phyloP scores from a whole-genome alignment of 2,113 vertebrate species.

The Camelus bactrianus region DNA sequence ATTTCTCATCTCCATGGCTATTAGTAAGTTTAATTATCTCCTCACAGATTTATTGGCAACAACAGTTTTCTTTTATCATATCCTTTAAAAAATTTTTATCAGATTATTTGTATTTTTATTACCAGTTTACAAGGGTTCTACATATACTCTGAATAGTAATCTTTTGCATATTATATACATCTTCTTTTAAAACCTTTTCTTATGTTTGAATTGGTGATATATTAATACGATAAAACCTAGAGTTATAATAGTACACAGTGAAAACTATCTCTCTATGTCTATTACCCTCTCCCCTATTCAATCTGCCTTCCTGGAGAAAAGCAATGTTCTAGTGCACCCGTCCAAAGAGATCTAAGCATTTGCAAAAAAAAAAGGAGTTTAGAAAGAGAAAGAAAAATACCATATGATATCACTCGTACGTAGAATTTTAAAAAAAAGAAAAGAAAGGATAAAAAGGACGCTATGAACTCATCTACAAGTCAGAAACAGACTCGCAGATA shows the following conservation, averaged over 20 bases:
- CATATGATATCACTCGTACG: too few species aligned
- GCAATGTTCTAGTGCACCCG: background rate
- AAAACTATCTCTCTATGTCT: background rate
- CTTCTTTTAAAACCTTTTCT: background rate
- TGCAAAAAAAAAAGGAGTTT: background rate
- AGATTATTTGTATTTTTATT: background rate
- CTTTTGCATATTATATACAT: background rate
- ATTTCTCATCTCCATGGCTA: constrained; percentile 18
- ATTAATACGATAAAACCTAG: background rate
- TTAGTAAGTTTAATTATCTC: background rate
- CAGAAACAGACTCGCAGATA: too few species aligned
- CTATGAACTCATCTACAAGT: too few species aligned
- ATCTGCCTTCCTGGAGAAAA: background rate
- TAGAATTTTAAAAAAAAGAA: too few species aligned
- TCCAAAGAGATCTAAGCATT: background rate
- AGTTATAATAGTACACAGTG: background rate
- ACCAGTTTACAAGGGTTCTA: background rate
- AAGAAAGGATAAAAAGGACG: too few species aligned
- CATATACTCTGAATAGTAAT: background rate
- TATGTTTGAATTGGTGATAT: background rate
- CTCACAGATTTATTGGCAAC: background rate
- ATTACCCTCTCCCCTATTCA: background rate
- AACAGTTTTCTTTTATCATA: constrained; percentile 52
- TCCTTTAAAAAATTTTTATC: constrained; percentile 49
- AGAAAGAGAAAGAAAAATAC: too few species aligned